Conservation (phyloP, 2,797 vertebrate species). For the Lacerta bilineata region DNA sequence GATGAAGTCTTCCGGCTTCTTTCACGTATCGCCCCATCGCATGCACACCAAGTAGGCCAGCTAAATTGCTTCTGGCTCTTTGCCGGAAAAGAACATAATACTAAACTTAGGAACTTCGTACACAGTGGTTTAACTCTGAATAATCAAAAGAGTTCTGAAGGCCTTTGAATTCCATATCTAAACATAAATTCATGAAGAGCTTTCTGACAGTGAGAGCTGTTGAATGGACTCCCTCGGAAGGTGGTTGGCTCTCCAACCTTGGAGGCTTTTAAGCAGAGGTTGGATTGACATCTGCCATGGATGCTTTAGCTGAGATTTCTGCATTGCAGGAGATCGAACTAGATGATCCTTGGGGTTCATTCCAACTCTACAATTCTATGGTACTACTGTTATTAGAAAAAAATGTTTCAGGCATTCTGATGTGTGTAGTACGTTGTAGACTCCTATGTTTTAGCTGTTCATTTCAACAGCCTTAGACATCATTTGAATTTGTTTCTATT, state of each 20-base stretch:
- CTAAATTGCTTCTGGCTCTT: slow-evolving; percentile 66
- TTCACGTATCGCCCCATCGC: slow-evolving; percentile 17
- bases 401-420: slow-evolving; percentile 46
- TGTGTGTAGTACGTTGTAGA: neutral
- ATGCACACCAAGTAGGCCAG: slow-evolving; percentile 52
- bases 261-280: no score
- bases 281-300: no score
- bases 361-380: no score
- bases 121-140: slow-evolving; percentile 71
- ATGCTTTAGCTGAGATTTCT: no score
- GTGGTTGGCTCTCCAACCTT: no score
- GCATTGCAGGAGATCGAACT: no score
- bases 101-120: slow-evolving; percentile 70
- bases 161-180: slow-evolving; percentile 63
- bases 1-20: slow-evolving; percentile 56
- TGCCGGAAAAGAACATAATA: slow-evolving; percentile 71
- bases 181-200: slow-evolving; percentile 47
- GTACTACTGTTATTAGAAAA: slow-evolving; percentile 62
- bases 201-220: no score
- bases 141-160: slow-evolving; percentile 63
- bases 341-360: no score
- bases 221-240: no score
- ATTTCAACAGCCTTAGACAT: neutral
- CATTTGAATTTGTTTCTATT: neutral
- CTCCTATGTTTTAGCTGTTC: slow-evolving; percentile 7